A percentile compares a stretch with the other conserved stretches of the same genome.
Evolutionary conservation across 2,113 vertebrate species (phyloP).

Genomic region (Abramis brama): DNA sequence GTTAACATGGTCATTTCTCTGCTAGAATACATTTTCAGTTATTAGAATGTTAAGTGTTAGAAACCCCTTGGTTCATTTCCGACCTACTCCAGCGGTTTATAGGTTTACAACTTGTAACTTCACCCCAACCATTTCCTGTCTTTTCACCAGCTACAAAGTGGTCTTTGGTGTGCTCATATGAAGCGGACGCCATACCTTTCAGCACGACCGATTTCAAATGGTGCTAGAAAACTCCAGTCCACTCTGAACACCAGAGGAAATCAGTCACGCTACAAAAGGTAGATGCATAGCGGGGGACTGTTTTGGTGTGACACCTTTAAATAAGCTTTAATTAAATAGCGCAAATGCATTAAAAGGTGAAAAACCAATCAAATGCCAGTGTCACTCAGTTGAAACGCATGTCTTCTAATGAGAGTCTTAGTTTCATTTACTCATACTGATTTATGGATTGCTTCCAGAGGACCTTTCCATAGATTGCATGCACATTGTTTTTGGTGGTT

Average conservation of each 20-base stretch:
- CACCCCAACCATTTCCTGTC: neutral
- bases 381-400: neutral
- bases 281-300: neutral
- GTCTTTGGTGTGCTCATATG: neutral
- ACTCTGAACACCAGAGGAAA: conserved; percentile 66
- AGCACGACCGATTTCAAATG: conserved; percentile 65
- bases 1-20: neutral
- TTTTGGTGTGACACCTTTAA: neutral
- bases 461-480: neutral
- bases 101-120: neutral
- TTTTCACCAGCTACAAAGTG: neutral
- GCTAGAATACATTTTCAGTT: neutral
- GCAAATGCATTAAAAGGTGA: neutral
- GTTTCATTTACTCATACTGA: conserved; percentile 9
- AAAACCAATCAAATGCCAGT: neutral
- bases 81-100: neutral
- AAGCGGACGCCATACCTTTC: conserved; percentile 46
- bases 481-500: conserved; percentile 9
- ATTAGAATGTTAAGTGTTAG: too few species aligned
- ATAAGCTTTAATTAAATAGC: neutral
- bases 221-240: conserved; percentile 61
- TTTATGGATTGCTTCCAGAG: neutral
- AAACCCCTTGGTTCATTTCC: neutral
- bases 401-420: neutral
- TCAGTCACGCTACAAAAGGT: conserved; percentile 57